Percentiles rank a stretch among this genome's conserved stretches.
Conservation (phyloP, 2,888 invertebrate species). For the Therioaphis trifolii region DNA sequence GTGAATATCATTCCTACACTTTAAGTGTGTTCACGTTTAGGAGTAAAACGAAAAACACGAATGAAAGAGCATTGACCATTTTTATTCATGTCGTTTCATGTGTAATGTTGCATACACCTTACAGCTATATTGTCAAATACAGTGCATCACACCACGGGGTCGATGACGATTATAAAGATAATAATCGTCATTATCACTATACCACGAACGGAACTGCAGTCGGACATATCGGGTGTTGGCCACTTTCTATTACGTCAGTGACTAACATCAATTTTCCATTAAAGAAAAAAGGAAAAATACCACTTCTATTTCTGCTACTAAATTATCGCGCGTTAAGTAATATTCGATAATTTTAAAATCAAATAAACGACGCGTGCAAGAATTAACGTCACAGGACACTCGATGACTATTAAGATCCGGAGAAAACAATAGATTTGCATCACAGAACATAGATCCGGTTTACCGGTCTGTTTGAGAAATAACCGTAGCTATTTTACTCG, state of each 20-base stretch:
- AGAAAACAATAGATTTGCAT: conserved; percentile 62
- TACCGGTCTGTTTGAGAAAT: conserved; percentile 52
- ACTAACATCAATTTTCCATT: conserved; percentile 3
- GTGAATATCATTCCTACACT: too few relatives aligned
- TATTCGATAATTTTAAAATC: conserved; percentile 11
- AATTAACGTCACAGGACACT: conserved; percentile 16
- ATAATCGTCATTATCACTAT: not conserved
- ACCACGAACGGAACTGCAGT: not conserved
- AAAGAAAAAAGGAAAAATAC: not conserved
- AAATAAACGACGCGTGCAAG: conserved; percentile 2
- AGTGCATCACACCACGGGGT: not conserved
- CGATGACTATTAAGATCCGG: conserved; percentile 60
- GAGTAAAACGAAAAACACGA: not conserved
- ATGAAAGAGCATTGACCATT: not conserved
- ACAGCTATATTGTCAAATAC: not conserved
- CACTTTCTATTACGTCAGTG: conserved; percentile 47
- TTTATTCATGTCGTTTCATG: not conserved
- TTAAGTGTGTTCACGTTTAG: not conserved
- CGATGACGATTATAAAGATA: not conserved
- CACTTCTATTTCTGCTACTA: too few relatives aligned
- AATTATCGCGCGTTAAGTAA: conserved; percentile 10
- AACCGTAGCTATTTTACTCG: conserved; percentile 27
- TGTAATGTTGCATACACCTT: too few relatives aligned
- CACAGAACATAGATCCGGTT: conserved; percentile 58
- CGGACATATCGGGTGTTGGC: not conserved